Evolutionary conservation across 2,113 vertebrate species (phyloP).

Genomic region (Nannospalax galili): DNA sequence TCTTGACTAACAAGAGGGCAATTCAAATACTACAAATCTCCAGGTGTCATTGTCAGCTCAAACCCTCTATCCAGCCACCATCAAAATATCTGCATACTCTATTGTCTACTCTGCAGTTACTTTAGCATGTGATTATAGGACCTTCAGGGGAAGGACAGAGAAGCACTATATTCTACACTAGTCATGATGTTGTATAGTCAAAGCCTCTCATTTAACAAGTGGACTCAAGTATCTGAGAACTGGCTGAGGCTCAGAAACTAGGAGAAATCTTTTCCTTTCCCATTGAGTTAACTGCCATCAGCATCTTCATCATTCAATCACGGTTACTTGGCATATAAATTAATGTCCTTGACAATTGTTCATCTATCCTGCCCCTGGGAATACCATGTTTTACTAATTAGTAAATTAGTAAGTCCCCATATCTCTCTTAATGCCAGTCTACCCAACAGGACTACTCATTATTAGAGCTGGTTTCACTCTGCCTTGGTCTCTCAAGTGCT

Average conservation of each 20-base stretch:
- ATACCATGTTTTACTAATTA: not conserved
- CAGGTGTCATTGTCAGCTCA: not conserved
- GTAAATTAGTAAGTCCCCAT: no score
- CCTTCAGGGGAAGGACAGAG: not conserved
- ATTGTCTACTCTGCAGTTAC: not conserved
- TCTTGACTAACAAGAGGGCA: not conserved
- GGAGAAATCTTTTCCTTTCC: not conserved
- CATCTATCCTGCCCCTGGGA: not conserved
- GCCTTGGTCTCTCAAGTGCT: not conserved
- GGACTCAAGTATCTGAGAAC: slow-evolving; percentile 13
- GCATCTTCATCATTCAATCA: slow-evolving; percentile 8
- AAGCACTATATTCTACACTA: not conserved
- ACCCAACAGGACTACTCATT: not conserved
- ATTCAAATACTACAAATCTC: not conserved
- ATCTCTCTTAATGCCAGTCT: not conserved
- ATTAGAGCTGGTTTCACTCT: not conserved
- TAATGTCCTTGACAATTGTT: not conserved
- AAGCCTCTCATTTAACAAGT: not conserved
- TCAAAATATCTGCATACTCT: not conserved
- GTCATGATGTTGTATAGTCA: not conserved
- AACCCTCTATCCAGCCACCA: not conserved
- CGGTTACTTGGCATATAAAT: slow-evolving; percentile 11
- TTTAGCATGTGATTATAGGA: not conserved
- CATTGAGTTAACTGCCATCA: not conserved
- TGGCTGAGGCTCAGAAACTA: not conserved